Percentiles rank a stretch among this genome's conserved stretches.
These are phyloP conservation scores for Sebastes jordani DNA, from an alignment of 2,797 vertebrate species.

Conservation along the genomic window DNA sequence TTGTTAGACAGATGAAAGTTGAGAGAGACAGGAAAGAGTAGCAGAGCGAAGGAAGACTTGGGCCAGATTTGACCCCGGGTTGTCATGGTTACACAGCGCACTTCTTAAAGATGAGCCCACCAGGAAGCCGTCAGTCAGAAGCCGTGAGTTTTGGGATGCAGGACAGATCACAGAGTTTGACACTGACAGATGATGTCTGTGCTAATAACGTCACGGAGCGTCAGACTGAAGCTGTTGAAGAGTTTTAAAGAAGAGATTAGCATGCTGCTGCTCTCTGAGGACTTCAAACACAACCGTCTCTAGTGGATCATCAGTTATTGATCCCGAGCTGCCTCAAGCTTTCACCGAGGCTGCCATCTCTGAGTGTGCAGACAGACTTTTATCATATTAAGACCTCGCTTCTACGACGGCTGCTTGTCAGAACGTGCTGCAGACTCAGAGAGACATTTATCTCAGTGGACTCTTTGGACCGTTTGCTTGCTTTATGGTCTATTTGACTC, in stretches of 20 bases:
- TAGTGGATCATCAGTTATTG: neutral
- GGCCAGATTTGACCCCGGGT: neutral
- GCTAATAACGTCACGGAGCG: neutral
- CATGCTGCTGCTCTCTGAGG: constrained; percentile 1
- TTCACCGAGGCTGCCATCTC: neutral
- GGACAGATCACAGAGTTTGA: neutral
- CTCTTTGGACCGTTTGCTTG: neutral
- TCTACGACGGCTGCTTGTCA: neutral
- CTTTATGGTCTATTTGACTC: too few species aligned
- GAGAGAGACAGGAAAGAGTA: neutral
- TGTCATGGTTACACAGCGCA: neutral
- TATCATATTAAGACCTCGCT: neutral
- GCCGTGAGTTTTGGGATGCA: neutral
- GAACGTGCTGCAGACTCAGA: neutral
- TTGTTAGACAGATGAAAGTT: neutral
- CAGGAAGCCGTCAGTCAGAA: neutral
- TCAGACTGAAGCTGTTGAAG: neutral
- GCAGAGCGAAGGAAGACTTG: neutral
- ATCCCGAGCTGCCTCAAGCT: neutral
- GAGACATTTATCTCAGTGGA: neutral
- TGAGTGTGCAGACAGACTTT: neutral
- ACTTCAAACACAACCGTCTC: neutral
- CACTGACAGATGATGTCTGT: neutral
- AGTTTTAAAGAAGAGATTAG: neutral
- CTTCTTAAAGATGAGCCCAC: neutral